A percentile compares a stretch with the other conserved stretches of the same genome.
These are phyloP conservation scores for Danio choprae DNA, from an alignment of 2,797 vertebrate species.

Conservation along the genomic window DNA sequence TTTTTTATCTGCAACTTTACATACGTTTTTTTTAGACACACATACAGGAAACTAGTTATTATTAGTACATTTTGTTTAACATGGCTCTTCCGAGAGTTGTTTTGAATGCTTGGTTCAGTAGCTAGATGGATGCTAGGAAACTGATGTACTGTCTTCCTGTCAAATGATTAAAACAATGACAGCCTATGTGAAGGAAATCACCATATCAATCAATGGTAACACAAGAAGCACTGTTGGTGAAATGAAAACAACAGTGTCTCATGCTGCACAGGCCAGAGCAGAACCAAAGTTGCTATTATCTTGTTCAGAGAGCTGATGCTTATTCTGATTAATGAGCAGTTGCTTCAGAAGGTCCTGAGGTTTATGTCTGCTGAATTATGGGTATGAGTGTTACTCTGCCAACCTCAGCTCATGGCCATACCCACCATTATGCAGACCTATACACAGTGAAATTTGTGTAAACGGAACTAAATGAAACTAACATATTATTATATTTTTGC, in stretches of 20 bases:
- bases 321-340: constrained; percentile 33
- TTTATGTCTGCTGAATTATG: constrained; percentile 24
- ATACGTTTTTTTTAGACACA: background rate
- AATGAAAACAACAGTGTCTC: constrained; percentile 11
- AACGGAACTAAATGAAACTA: background rate
- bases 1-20: background rate
- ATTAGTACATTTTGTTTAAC: background rate
- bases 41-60: background rate
- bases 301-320: constrained; percentile 27
- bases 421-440: constrained; percentile 3
- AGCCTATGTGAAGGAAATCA: constrained; percentile 30
- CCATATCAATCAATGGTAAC: constrained; percentile 29
- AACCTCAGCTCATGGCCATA: constrained; percentile 7
- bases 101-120: background rate
- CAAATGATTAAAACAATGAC: background rate
- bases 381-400: constrained; percentile 25
- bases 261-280: background rate
- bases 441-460: background rate
- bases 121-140: background rate
- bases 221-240: background rate
- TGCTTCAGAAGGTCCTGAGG: background rate
- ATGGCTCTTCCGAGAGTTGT: background rate
- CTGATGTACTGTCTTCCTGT: background rate
- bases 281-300: constrained; percentile 20
- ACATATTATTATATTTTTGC: background rate